Evolutionary conservation across 2,113 vertebrate species (phyloP).

Genomic region (Ia io): DNA sequence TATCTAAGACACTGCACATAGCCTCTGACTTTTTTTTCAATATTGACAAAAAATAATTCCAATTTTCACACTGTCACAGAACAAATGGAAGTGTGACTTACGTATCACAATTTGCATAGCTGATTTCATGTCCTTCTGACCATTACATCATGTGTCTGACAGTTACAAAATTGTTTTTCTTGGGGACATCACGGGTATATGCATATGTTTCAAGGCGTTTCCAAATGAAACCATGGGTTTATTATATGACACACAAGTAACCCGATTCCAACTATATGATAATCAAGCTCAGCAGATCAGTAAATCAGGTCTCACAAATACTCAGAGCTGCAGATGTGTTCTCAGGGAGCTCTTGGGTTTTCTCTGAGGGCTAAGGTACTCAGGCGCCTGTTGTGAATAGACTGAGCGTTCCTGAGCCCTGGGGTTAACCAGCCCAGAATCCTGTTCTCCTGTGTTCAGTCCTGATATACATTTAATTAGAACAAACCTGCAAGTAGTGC

Average conservation of each 20-base stretch:
- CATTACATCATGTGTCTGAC: slow-evolving; percentile 60
- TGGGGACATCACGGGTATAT: slow-evolving; percentile 42
- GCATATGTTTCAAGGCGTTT: slow-evolving; percentile 46
- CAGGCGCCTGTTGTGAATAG: neutral
- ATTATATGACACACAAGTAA: neutral
- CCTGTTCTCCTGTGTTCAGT: neutral
- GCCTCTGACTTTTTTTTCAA: slow-evolving; percentile 31
- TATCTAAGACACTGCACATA: neutral
- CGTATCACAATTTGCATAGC: slow-evolving; percentile 69
- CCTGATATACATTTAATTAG: neutral
- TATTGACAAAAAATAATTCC: slow-evolving; percentile 74
- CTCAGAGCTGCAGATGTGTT: neutral
- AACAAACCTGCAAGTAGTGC: neutral
- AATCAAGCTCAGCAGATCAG: neutral
- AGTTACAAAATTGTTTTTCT: slow-evolving; percentile 74
- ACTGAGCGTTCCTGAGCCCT: neutral
- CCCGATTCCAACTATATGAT: neutral
- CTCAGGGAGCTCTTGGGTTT: neutral
- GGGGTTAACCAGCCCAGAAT: neutral
- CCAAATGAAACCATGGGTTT: slow-evolving; percentile 40
- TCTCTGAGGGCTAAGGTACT: neutral
- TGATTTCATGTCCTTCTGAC: slow-evolving; percentile 63
- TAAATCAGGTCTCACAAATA: neutral
- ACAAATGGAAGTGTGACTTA: slow-evolving; percentile 74
- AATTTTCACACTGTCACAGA: slow-evolving; percentile 74